phyloP scores from a whole-genome alignment of 2,888 invertebrate species.

The Lymantria dispar region DNA sequence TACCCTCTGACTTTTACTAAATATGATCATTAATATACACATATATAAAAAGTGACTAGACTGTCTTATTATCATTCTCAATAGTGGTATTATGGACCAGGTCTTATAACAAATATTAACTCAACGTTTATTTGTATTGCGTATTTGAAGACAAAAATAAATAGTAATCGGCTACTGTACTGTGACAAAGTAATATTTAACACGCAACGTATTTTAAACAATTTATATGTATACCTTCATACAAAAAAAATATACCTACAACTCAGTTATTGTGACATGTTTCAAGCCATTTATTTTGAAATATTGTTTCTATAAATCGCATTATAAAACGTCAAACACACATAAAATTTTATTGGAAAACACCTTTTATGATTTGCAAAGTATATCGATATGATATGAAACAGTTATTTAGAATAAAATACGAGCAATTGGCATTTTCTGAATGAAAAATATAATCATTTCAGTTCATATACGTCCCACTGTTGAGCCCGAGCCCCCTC shows the following conservation, averaged over 20 bases:
- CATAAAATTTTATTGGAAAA: conserved; percentile 9
- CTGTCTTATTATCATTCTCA: conserved; percentile 34
- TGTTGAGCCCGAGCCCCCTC: no score
- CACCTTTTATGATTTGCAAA: conserved; percentile 1
- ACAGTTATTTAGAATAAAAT: background rate
- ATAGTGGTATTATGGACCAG: conserved; percentile 19
- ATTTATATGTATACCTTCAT: conserved; percentile 20
- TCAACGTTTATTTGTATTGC: conserved; percentile 28
- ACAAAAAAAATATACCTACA: conserved; percentile 21
- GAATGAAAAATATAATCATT: background rate
- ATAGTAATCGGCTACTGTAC: conserved; percentile 16
- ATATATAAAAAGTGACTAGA: conserved; percentile 42
- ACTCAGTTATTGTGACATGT: conserved; percentile 22
- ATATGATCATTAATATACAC: no score
- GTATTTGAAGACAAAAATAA: conserved; percentile 27
- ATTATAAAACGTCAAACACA: conserved; percentile 8
- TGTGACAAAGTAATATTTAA: conserved; percentile 12
- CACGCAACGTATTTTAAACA: conserved; percentile 10
- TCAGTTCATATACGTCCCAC: no score
- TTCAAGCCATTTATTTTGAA: conserved; percentile 13
- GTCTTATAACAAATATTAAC: conserved; percentile 36
- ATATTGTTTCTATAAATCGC: conserved; percentile 22
- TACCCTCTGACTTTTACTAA: no score
- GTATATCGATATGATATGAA: background rate
- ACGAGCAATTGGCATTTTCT: background rate